Conservation (phyloP, 2,113 vertebrate species). For the Ginglymostoma cirratum region DNA sequence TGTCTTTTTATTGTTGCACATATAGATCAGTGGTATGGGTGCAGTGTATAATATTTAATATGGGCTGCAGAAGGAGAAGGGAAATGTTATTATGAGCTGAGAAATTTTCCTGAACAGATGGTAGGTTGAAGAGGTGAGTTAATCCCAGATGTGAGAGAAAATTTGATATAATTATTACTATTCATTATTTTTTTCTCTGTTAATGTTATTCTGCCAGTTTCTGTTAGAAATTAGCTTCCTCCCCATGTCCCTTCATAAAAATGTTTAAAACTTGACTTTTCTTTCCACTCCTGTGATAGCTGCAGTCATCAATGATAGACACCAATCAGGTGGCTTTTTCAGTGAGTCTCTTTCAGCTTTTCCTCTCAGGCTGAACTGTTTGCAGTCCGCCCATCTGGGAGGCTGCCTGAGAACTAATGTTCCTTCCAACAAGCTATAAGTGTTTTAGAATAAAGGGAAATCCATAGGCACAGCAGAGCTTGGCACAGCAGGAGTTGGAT, state of each 20-base stretch:
- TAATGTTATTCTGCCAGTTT: not conserved
- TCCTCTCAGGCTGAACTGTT: not conserved
- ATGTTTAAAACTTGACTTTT: not conserved
- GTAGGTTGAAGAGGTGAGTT: slow-evolving; percentile 25
- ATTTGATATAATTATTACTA: slow-evolving; percentile 35
- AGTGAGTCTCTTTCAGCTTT: not conserved
- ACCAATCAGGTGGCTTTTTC: not conserved
- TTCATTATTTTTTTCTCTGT: not conserved
- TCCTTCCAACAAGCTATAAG: not conserved
- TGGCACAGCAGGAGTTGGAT: not conserved
- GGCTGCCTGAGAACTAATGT: not conserved
- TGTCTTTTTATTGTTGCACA: not conserved
- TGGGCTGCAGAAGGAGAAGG: slow-evolving; percentile 31
- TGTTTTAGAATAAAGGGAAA: not conserved
- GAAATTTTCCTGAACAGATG: slow-evolving; percentile 24
- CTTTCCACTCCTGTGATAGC: not conserved
- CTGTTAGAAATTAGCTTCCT: not conserved
- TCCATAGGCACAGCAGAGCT: not conserved
- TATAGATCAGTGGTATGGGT: not conserved
- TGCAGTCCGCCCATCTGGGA: not conserved
- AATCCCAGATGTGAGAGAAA: slow-evolving; percentile 29
- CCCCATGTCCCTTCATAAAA: not conserved
- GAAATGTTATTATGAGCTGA: not conserved
- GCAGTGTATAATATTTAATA: not conserved
- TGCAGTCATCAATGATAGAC: not conserved